These are phyloP conservation scores for Argyresthia goedartella DNA, from an alignment of 2,888 invertebrate genomes.

Conservation along the genomic window DNA sequence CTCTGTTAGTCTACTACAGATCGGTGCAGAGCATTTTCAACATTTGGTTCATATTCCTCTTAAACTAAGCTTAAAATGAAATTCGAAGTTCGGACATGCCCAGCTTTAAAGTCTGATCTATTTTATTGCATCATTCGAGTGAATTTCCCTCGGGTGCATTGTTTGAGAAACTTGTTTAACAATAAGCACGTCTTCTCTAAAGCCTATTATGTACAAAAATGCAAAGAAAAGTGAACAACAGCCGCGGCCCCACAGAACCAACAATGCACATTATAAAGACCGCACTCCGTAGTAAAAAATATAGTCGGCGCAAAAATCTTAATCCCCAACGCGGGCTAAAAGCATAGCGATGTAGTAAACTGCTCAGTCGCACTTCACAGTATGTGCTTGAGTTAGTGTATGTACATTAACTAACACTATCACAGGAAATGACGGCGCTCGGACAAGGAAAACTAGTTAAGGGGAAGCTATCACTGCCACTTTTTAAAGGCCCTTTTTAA, in stretches of 20 bases:
- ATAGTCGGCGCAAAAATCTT: slow-evolving; percentile 6
- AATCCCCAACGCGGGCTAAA: slow-evolving; percentile 22
- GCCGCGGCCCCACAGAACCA: not conserved
- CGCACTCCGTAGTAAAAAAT: not conserved
- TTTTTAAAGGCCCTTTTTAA: not conserved
- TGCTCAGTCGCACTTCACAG: slow-evolving; percentile 25
- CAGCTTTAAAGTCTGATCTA: not conserved
- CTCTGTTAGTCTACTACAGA: too few species aligned
- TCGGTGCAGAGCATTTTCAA: too few species aligned
- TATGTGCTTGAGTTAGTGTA: not conserved
- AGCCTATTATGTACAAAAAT: not conserved
- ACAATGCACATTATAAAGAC: too few species aligned
- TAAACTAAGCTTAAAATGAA: too few species aligned
- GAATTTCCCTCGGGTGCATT: not conserved
- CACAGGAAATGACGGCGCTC: not conserved
- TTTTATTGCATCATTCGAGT: not conserved
- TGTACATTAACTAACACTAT: not conserved
- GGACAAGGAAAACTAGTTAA: not conserved
- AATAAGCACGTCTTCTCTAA: not conserved
- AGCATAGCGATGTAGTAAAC: slow-evolving; percentile 34
- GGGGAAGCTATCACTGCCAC: not conserved
- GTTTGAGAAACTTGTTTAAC: not conserved
- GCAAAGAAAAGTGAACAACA: not conserved
- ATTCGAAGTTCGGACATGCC: too few species aligned
- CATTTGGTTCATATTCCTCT: too few species aligned